Conservation (phyloP, 2,113 vertebrate species). For the Galbula dea region DNA sequence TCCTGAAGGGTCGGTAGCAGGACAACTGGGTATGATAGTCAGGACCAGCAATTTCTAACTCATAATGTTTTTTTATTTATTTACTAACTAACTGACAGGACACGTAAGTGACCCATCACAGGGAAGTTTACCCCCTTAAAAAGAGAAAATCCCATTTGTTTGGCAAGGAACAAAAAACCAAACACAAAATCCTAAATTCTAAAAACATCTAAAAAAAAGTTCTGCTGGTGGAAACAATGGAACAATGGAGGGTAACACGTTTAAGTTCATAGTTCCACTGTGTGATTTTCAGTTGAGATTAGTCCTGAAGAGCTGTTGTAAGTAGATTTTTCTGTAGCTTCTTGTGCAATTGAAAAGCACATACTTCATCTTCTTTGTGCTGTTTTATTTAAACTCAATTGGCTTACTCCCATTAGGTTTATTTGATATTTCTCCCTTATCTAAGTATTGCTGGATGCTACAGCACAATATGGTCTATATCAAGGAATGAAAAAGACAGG, state of each 20-base stretch:
- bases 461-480: background rate
- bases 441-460: background rate
- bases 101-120: background rate
- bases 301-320: background rate
- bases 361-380: background rate
- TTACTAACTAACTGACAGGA: background rate
- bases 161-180: background rate
- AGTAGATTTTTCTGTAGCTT: background rate
- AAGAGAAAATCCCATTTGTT: background rate
- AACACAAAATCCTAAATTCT: background rate
- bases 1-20: background rate
- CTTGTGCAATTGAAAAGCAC: background rate
- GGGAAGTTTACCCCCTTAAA: background rate
- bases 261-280: background rate
- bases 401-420: background rate
- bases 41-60: background rate
- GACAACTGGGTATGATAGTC: background rate
- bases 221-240: background rate
- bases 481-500: background rate
- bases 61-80: background rate
- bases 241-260: background rate
- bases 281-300: background rate
- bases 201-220: background rate
- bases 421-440: background rate
- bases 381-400: background rate